These are phyloP conservation scores for Chrysotoxum bicinctum DNA, from an alignment of 2,888 invertebrate genomes.

Conservation along the genomic window DNA sequence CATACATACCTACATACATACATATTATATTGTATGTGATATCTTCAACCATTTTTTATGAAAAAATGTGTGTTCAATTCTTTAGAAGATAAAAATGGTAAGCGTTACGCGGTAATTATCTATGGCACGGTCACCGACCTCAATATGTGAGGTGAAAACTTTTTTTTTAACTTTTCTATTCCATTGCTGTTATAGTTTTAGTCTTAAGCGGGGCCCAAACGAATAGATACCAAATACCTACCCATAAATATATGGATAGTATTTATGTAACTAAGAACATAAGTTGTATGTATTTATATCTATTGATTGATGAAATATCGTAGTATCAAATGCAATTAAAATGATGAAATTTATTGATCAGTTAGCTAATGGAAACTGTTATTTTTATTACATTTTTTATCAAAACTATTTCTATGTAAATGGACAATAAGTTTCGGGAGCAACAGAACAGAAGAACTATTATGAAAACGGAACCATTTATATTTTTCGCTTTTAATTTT, in stretches of 20 bases:
- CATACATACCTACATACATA: not conserved
- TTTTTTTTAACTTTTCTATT: slow-evolving; percentile 35
- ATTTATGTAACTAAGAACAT: not conserved
- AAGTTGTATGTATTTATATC: not conserved
- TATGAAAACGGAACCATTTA: no score
- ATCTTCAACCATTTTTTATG: slow-evolving; percentile 32
- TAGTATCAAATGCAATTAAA: no score
- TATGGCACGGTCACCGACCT: slow-evolving; percentile 56
- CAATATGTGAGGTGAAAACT: slow-evolving; percentile 25
- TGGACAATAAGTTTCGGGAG: no score
- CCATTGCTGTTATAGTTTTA: slow-evolving; percentile 41
- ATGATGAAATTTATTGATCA: no score
- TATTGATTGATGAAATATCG: no score
- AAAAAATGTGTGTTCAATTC: slow-evolving; percentile 44
- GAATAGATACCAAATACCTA: not conserved
- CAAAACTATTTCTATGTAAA: no score
- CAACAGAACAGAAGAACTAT: no score
- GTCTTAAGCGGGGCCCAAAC: slow-evolving; percentile 8
- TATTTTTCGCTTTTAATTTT: no score
- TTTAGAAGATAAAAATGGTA: slow-evolving; percentile 59
- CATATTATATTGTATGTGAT: not conserved
- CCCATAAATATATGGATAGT: not conserved
- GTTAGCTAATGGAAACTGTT: no score
- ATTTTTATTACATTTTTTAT: no score
- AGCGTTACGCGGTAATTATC: slow-evolving; percentile 59